These are phyloP conservation scores for Heliothis virescens DNA, from an alignment of 1,140 invertebrate genomes.

Conservation along the genomic window DNA sequence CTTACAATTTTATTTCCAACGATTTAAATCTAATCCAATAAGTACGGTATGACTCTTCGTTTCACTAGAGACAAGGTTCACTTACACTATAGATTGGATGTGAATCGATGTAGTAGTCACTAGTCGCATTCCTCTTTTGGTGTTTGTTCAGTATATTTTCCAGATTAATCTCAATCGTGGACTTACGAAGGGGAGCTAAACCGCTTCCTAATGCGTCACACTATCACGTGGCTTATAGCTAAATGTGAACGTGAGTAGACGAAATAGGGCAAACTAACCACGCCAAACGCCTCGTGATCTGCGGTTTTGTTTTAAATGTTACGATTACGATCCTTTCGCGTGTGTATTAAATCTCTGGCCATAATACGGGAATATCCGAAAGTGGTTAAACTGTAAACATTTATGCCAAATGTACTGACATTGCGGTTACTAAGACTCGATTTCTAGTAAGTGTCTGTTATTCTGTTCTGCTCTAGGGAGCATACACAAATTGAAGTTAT, in stretches of 20 bases:
- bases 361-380: slow-evolving; percentile 14
- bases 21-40: not conserved
- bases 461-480: not conserved
- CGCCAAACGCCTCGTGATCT: slow-evolving; percentile 56
- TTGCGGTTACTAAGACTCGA: not conserved
- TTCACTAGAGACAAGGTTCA: too few relatives aligned
- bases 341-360: not conserved
- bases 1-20: not conserved
- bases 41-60: not conserved
- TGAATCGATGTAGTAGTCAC: not conserved
- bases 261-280: slow-evolving; percentile 54
- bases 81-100: too few relatives aligned
- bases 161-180: slow-evolving; percentile 3
- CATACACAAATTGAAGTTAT: slow-evolving; percentile 4
- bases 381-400: slow-evolving; percentile 10
- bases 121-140: not conserved
- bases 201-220: slow-evolving; percentile 56
- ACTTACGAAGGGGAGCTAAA: slow-evolving; percentile 20
- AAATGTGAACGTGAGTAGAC: slow-evolving; percentile 52
- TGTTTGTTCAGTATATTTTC: not conserved
- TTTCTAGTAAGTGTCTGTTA: not conserved
- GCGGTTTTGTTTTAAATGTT: slow-evolving; percentile 47
- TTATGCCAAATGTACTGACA: not conserved
- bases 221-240: slow-evolving; percentile 54
- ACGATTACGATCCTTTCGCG: not conserved